phyloP scores from a whole-genome alignment of 2,113 vertebrate species.

The Thalassoma bifasciatum region DNA sequence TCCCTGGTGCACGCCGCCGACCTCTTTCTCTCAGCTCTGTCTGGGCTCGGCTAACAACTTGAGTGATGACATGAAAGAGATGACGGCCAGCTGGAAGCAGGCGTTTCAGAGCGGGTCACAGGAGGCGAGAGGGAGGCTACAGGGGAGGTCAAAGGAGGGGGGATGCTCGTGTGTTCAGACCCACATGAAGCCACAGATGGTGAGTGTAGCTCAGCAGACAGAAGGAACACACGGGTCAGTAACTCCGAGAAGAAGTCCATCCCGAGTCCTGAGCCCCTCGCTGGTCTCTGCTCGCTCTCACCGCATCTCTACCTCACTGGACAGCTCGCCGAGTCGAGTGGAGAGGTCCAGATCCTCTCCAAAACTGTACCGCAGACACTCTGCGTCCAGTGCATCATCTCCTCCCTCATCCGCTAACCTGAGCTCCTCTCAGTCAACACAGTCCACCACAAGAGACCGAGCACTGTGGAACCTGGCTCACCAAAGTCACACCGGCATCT shows the following conservation, averaged over 20 bases:
- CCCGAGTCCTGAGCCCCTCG: constrained; percentile 82
- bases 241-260: constrained; percentile 86
- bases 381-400: constrained; percentile 76
- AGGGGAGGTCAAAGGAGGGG: constrained; percentile 85
- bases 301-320: constrained; percentile 90
- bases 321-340: constrained; percentile 85
- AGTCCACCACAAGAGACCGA: constrained; percentile 81
- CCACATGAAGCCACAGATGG: constrained; percentile 79
- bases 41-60: constrained; percentile 92
- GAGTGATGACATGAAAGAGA: constrained; percentile 98
- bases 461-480: constrained; percentile 88
- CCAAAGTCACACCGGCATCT: constrained; percentile 84
- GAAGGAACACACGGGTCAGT: constrained; percentile 77
- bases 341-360: constrained; percentile 90
- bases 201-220: constrained; percentile 91
- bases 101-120: constrained; percentile 81
- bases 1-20: constrained; percentile 78
- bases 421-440: constrained; percentile 56
- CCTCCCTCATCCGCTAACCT: constrained; percentile 49
- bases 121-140: constrained; percentile 82
- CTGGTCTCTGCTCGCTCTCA: constrained; percentile 87
- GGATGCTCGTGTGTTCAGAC: constrained; percentile 89
- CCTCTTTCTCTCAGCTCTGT: constrained; percentile 74
- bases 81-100: constrained; percentile 87
- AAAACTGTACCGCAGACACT: constrained; percentile 89